Percentiles rank a stretch among this genome's conserved stretches.
Evolutionary conservation across 1,140 invertebrate species (phyloP).

Genomic region (Drosophila albomicans): DNA sequence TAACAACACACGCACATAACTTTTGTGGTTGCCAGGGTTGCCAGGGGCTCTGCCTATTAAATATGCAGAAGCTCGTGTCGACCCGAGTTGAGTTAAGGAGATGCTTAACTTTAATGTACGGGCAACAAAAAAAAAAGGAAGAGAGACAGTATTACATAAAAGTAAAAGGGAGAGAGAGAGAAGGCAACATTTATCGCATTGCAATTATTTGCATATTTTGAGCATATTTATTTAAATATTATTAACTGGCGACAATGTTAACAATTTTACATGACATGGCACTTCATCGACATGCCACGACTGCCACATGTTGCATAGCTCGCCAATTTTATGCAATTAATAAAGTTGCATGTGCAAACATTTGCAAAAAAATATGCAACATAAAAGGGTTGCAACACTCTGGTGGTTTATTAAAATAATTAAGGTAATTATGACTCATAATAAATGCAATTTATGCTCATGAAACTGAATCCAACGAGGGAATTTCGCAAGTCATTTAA

Average conservation of each 20-base stretch:
- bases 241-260: slow-evolving; percentile 80
- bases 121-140: background rate
- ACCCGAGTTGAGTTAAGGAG: background rate
- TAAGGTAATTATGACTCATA: slow-evolving; percentile 76
- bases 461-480: background rate
- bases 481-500: slow-evolving; percentile 2
- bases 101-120: slow-evolving; percentile 4
- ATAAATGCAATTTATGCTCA: slow-evolving; percentile 67
- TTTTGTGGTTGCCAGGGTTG: slow-evolving; percentile 45
- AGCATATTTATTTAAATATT: slow-evolving; percentile 72
- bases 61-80: slow-evolving; percentile 62
- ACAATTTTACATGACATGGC: slow-evolving; percentile 70
- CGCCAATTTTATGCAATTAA: slow-evolving; percentile 65
- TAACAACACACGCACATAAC: slow-evolving; percentile 53
- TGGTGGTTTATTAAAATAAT: slow-evolving; percentile 82
- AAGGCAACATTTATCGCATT: background rate
- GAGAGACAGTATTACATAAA: too few relatives aligned
- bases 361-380: slow-evolving; percentile 49
- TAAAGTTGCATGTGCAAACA: slow-evolving; percentile 74
- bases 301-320: slow-evolving; percentile 56
- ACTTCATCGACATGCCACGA: slow-evolving; percentile 50
- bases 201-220: slow-evolving; percentile 52
- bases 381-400: slow-evolving; percentile 38
- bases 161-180: background rate
- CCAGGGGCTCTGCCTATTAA: slow-evolving; percentile 53